These are phyloP conservation scores for Pteropus alecto DNA, from an alignment of 2,113 vertebrate genomes.

Conservation along the genomic window DNA sequence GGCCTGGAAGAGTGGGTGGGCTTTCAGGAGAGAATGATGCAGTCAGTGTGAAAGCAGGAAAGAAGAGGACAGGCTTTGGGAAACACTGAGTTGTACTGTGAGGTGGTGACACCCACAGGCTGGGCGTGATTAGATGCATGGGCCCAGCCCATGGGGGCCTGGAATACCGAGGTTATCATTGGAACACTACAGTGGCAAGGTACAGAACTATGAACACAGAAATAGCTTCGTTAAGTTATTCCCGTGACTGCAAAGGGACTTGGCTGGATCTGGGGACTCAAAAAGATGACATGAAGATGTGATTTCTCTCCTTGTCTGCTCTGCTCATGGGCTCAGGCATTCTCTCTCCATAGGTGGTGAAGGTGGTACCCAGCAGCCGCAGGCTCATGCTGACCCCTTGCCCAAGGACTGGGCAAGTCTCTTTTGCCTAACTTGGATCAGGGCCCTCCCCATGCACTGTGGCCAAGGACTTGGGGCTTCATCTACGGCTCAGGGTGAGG, in stretches of 20 bases:
- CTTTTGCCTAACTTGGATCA: not conserved
- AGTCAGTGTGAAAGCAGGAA: not conserved
- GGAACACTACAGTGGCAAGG: not conserved
- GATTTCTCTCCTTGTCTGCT: not conserved
- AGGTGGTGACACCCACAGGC: not conserved
- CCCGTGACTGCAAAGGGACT: not conserved
- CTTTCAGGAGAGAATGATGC: not conserved
- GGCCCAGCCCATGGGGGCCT: not conserved
- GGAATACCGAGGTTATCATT: not conserved
- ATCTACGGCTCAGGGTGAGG: not conserved
- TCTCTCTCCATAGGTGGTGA: not conserved
- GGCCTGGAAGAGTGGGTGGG: not conserved
- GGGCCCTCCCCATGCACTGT: not conserved
- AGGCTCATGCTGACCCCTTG: not conserved
- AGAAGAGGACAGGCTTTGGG: not conserved
- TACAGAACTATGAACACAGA: not conserved
- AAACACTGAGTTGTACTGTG: not conserved
- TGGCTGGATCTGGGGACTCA: not conserved
- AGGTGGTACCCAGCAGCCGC: not conserved
- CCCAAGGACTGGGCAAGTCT: not conserved
- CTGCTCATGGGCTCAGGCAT: not conserved
- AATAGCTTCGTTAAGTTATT: not conserved
- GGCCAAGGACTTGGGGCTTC: not conserved
- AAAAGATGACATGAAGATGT: not conserved
- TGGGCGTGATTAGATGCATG: not conserved